phyloP scores from a whole-genome alignment of 1,140 invertebrate species.

The Calliphora vicina region DNA sequence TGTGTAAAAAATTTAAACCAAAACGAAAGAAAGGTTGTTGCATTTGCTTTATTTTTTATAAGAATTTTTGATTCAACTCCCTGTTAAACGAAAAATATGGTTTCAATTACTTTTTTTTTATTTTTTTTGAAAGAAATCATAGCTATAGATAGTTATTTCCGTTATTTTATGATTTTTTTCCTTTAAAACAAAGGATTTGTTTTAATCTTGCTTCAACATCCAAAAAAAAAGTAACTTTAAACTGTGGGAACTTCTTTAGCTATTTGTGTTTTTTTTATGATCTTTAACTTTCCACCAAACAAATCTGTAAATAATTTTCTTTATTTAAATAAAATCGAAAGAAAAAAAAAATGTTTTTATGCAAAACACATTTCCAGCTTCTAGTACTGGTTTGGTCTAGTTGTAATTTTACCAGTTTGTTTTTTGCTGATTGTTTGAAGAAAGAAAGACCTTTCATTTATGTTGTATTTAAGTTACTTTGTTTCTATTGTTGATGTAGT shows the following conservation, averaged over 20 bases:
- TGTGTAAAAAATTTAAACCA: no score
- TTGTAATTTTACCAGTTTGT: no score
- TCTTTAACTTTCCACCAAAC: not conserved
- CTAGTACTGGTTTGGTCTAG: not conserved
- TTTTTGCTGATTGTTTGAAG: no score
- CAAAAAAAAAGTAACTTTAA: not conserved
- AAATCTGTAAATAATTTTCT: not conserved
- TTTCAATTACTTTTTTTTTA: constrained; percentile 14
- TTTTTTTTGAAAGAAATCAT: not conserved
- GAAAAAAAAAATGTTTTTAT: not conserved
- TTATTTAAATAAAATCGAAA: not conserved
- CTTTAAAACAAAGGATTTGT: not conserved
- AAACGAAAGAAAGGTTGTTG: not conserved
- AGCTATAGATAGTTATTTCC: not conserved
- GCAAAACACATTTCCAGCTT: constrained; percentile 8
- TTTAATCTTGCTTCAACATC: not conserved
- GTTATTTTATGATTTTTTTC: not conserved
- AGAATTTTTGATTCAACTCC: not conserved
- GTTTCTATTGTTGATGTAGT: not conserved
- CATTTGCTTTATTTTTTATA: not conserved
- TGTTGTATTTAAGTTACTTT: not conserved
- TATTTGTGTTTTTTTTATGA: not conserved
- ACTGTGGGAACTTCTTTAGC: constrained; percentile 16
- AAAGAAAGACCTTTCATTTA: not conserved
- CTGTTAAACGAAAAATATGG: not conserved